phyloP scores from a whole-genome alignment of 2,113 vertebrate species.

The Solea senegalensis region DNA sequence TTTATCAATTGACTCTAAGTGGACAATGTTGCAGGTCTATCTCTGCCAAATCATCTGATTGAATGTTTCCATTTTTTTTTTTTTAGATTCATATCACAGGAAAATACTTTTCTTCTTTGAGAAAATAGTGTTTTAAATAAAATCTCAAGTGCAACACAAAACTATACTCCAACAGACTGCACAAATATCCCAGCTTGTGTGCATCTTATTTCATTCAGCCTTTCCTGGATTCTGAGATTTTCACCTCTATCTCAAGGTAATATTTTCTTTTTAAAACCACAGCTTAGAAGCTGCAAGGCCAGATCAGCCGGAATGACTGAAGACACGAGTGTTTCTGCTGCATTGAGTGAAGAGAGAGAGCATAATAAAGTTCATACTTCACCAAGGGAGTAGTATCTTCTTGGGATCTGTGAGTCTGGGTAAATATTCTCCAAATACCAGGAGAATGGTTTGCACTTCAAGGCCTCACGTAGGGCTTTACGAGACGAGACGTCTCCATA shows the following conservation, averaged over 20 bases:
- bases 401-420: slow-evolving; percentile 96
- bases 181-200: slow-evolving; percentile 29
- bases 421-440: slow-evolving; percentile 99
- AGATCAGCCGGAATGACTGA: slow-evolving; percentile 25
- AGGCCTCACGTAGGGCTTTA: slow-evolving; percentile 87
- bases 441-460: slow-evolving; percentile 94
- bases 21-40: background rate
- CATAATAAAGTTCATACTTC: slow-evolving; percentile 86
- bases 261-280: slow-evolving; percentile 22
- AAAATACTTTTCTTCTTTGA: background rate
- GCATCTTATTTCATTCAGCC: slow-evolving; percentile 35
- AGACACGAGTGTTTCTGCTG: slow-evolving; percentile 19
- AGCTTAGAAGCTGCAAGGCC: slow-evolving; percentile 20
- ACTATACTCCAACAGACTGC: background rate
- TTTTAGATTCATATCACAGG: background rate
- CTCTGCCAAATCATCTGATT: background rate
- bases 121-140: background rate
- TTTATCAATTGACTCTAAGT: slow-evolving; percentile 4
- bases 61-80: no score
- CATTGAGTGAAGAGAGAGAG: slow-evolving; percentile 45
- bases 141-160: background rate
- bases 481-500: slow-evolving; percentile 92
- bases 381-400: slow-evolving; percentile 96
- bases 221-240: slow-evolving; percentile 33
- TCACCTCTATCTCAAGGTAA: slow-evolving; percentile 18